Conservation (phyloP, 2,797 vertebrate species). For the Cygnus olor region DNA sequence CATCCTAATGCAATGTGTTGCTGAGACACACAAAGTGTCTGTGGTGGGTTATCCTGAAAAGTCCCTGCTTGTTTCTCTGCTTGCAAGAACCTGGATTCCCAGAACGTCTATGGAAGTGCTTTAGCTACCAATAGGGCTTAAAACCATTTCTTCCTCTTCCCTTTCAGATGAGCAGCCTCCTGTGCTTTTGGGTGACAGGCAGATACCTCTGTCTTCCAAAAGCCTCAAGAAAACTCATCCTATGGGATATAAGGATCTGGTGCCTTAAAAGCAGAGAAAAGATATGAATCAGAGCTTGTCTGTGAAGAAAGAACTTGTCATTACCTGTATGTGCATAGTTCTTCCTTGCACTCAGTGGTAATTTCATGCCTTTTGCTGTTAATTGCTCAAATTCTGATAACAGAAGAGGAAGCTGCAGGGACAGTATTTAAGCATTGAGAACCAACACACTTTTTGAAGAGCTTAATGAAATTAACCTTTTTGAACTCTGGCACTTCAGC, state of each 20-base stretch:
- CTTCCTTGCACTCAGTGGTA: neutral
- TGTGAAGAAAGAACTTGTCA: neutral
- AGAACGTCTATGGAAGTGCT: neutral
- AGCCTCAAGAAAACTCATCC: neutral
- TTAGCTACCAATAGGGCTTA: neutral
- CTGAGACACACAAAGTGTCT: neutral
- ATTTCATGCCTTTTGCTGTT: slow-evolving; percentile 9
- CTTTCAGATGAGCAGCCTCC: neutral
- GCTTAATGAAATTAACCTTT: neutral
- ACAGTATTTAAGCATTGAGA: neutral
- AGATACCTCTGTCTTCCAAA: neutral
- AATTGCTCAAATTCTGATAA: neutral
- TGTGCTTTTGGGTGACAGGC: neutral
- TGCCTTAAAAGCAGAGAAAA: neutral
- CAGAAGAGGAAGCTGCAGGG: neutral
- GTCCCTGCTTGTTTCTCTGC: neutral
- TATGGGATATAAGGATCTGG: neutral
- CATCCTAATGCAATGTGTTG: neutral
- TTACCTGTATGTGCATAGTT: neutral
- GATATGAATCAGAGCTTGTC: fast-evolving
- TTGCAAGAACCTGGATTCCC: neutral
- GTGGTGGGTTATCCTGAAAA: neutral
- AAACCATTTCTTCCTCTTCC: neutral
- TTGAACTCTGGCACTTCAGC: neutral
- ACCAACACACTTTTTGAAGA: neutral